Evolutionary conservation across 2,113 vertebrate species (phyloP), one percentile per base, ranked within the genome.

Genomic region (Serranochromis macrocephalus): DNA sequence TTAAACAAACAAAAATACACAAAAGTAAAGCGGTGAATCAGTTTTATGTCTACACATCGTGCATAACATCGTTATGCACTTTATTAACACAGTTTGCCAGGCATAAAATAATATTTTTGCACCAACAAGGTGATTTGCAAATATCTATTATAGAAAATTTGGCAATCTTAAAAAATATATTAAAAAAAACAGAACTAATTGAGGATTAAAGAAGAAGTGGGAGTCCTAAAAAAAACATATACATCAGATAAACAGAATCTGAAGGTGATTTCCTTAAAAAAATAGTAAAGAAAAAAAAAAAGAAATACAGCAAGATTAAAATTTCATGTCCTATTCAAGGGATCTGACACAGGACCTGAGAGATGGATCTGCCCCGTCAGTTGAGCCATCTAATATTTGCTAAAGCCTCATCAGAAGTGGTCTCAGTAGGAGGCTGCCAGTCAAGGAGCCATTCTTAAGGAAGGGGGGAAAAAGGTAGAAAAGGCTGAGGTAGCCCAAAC

Each of bases 401-500:
- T 66, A 2, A 38, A 7, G 61, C 33, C 33, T 66, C 31, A 66
- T 36, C 10, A 12, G 31, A 66, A 66, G 33, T 38, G 61, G 10
- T 66, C 6, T 66, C 31, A 38, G 33, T 38, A 12, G 17, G 31
- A 66, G 31, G 61, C 19, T 36, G 58, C 17, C 61, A 66, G 61
- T 66, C 61, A 66, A 36, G 2, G 58, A 63, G 9, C 17, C 58
- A 66, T 66, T 66, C 61, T 66, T 38, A 66, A 38, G 31, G 6
- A 66, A 7, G 17, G 31, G 14, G 29, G 14, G 0, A 0, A 1
- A 36, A 66, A n/a, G 17, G 31, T 66, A 66, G 33, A 66, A 38
- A 66, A 38, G 3, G 33, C 33, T 7, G 61, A 66, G 61, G 31
- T 66, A 38, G 10, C 33, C 33, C 61, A 66, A 38, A 66, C 61